Base-by-base conservation (phyloP, 2,113 vertebrate genomes). In the Dicrurus megarhynchus region DNA sequence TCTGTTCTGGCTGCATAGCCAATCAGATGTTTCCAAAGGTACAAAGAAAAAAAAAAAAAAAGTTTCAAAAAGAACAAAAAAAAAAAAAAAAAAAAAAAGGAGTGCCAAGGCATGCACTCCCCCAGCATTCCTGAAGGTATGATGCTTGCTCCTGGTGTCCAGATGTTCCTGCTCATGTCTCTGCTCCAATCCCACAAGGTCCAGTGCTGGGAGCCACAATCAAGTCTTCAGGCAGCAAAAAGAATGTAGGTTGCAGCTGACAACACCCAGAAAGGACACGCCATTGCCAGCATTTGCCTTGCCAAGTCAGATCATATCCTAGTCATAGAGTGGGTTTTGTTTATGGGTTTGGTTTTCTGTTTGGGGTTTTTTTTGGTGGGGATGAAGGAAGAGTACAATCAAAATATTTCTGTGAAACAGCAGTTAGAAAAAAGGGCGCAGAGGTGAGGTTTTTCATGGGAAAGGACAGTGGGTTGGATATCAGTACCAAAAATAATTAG, bases 121-220 rank as follows among this genome's bases (percentile, higher is more conserved):
- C 28, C 49, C 95, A 84, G 90, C 93, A 96, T 95, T 97, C 96
- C 96, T 92, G 88, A 78, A 86, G 68, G 88, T 83, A 95, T 96
- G 93, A 95, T 88, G 90, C 49, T 93, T 56, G 27, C 44, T 96
- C 83, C 20, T 75, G 60, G 26, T 84, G 68, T 94, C 90, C 95
- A 96, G 92, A 95, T 93, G 92, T 93, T 96, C 39, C 85, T 1
- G 0, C 64, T 94, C n/a, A 63, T 0, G 1, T 83, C 68, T 87
- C 78, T 1, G 3, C 64, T 88, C 22, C 52, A 70, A 82, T 84
- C 92, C 69, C 88, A 93, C 0, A 2, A 94, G 90, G 80, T 87
- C 69, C 83, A 71, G 47, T 10, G 2, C 83, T 87, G 76, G 64
- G 76, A 97, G 76, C 49, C 76, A 75, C 77, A 80, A 28, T 63